phyloP scores from a whole-genome alignment of 2,888 invertebrate species.

The Apamea monoglypha region DNA sequence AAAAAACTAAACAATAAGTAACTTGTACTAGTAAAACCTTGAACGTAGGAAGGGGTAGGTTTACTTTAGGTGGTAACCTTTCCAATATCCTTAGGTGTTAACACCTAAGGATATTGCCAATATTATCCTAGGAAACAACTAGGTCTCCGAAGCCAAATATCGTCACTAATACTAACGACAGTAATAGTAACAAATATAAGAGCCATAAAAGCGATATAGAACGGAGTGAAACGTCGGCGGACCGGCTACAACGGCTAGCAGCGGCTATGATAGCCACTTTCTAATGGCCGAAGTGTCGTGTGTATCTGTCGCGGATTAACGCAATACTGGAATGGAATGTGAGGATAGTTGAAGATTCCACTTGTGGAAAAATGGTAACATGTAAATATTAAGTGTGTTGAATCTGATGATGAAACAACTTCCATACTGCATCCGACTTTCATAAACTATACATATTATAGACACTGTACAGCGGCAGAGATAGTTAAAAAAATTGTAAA shows the following conservation, averaged over 20 bases:
- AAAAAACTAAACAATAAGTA: background rate
- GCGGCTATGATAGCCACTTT: conserved; percentile 61
- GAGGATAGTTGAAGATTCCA: no score
- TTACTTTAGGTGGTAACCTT: no score
- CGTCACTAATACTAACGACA: conserved; percentile 41
- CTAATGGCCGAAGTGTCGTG: conserved; percentile 62
- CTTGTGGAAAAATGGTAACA: background rate
- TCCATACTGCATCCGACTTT: background rate
- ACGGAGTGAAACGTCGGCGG: conserved; percentile 60
- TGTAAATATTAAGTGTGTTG: background rate
- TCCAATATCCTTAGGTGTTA: no score
- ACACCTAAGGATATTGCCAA: background rate
- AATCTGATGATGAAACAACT: background rate
- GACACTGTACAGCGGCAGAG: background rate
- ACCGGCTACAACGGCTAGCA: conserved; percentile 51
- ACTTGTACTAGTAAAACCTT: background rate
- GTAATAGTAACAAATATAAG: conserved; percentile 41
- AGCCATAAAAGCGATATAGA: conserved; percentile 55
- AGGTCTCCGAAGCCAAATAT: conserved; percentile 19
- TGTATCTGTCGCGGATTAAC: conserved; percentile 45
- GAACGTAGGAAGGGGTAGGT: background rate
- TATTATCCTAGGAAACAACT: background rate
- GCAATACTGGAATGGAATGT: conserved; percentile 44
- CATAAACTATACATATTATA: background rate
- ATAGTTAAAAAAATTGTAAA: background rate